Base-by-base conservation (phyloP, 2,797 vertebrate species). In the Peromyscus melanophrys region DNA sequence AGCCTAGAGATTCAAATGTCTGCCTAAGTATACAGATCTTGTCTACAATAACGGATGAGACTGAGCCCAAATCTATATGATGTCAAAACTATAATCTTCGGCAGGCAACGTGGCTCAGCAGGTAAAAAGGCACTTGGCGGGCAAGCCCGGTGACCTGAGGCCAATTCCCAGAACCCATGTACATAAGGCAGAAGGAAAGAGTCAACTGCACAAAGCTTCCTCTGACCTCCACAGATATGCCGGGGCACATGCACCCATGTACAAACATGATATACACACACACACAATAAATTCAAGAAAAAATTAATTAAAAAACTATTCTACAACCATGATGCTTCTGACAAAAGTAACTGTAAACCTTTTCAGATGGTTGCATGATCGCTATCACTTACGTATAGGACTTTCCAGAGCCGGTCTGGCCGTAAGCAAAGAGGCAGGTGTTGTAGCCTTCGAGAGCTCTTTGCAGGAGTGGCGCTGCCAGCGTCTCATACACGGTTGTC, bases 321-420 rank as follows among this genome's bases (percentile, higher is more conserved):
- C 67, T 76, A 52, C 31, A 78, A 61, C 65, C 10, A 37, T 2
- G 12, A 25, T 43, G 59, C 37, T 65, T 80, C 77, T 49, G 85
- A 76, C 67, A 69, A 13, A 89, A 93, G 43, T 52, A 85, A 57
- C 43, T 0, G 0, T 1, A 11, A 59, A 67, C 19, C 11, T 55
- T 37, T 82, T 82, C 90, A 29, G 31, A 93, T 4, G 78, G 43
- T 6, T 43, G 5, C 21, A 57, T 40, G 16, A 63, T 46, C 34
- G n/a, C 2, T 65, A 25, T 29, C 92, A 98, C 99, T 99, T 97
- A 99, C 99, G 99, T 99, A 97, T 99, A 99, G 0, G 99, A 99
- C 97, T 99, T 99, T 90, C 99, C 99, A 86, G 99, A 99, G 40
- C 99, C 99, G 0, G 99, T 99, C 98, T 99, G 99, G 0, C 99